phyloP scores from a whole-genome alignment of 2,888 invertebrate species.

The Lymantria dispar region DNA sequence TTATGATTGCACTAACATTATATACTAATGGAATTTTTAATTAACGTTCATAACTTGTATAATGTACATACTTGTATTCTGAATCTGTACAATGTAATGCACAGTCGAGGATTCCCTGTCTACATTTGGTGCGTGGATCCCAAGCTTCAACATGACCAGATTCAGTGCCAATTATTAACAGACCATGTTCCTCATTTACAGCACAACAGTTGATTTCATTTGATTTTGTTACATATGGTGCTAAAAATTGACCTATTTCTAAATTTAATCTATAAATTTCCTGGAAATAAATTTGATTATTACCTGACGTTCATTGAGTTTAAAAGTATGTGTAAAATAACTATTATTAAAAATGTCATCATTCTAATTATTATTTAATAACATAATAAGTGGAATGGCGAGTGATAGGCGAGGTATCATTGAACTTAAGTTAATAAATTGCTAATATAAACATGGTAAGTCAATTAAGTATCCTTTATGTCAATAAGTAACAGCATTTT shows the following conservation, averaged over 20 bases:
- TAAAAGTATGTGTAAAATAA: too few species aligned
- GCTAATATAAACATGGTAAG: too few species aligned
- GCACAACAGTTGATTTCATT: constrained; percentile 91
- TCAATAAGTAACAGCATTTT: too few species aligned
- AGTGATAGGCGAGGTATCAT: too few species aligned
- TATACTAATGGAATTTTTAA: too few species aligned
- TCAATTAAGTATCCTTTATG: too few species aligned
- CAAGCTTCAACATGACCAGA: constrained; percentile 98
- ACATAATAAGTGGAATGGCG: too few species aligned
- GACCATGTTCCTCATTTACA: constrained; percentile 93
- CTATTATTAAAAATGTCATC: too few species aligned
- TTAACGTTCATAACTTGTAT: too few species aligned
- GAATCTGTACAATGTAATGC: constrained; percentile 84
- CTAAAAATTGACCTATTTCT: constrained; percentile 96
- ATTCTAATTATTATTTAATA: too few species aligned
- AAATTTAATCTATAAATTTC: constrained; percentile 97
- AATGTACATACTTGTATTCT: constrained; percentile 60
- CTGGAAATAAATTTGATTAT: constrained; percentile 65
- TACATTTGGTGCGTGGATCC: constrained; percentile 93
- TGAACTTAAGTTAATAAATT: too few species aligned
- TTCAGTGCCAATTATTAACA: constrained; percentile 92
- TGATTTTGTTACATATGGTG: constrained; percentile 90
- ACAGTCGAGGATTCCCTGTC: constrained; percentile 92
- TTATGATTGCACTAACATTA: too few species aligned
- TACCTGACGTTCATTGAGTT: not conserved